phyloP scores from a whole-genome alignment of 1,140 invertebrate species.

The Batillaria attramentaria region DNA sequence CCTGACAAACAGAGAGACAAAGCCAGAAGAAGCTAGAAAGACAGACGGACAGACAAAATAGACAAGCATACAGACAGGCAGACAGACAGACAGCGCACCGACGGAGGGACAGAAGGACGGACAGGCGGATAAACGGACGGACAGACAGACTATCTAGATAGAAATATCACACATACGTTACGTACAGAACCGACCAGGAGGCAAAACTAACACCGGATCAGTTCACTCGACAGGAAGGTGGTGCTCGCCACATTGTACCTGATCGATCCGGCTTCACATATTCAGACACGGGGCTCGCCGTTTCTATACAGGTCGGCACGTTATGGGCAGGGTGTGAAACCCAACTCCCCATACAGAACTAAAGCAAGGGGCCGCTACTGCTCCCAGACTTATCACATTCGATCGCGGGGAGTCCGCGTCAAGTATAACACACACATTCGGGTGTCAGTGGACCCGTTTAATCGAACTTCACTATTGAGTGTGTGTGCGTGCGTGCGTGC shows the following conservation, averaged over 20 bases:
- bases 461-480: neutral
- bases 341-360: too few relatives aligned
- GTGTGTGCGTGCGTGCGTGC: neutral
- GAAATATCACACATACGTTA: neutral
- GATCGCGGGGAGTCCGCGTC: neutral
- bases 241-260: too few relatives aligned
- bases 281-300: neutral
- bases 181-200: neutral
- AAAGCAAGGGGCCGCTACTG: neutral
- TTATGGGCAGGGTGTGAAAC: neutral
- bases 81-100: neutral
- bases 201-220: neutral
- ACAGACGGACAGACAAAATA: slow-evolving; percentile 26
- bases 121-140: neutral
- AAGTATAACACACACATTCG: neutral
- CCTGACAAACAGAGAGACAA: neutral
- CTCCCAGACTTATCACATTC: neutral
- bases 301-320: neutral
- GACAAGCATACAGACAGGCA: neutral
- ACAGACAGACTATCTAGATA: neutral
- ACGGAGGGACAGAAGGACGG: neutral
- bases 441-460: neutral
- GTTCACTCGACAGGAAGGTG: too few relatives aligned
- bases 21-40: slow-evolving; percentile 24
- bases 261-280: too few relatives aligned